A percentile compares a stretch with the other conserved stretches of the same genome.
These are phyloP conservation scores for Megaceryle torquata DNA, from an alignment of 2,113 vertebrate genomes.

Conservation along the genomic window DNA sequence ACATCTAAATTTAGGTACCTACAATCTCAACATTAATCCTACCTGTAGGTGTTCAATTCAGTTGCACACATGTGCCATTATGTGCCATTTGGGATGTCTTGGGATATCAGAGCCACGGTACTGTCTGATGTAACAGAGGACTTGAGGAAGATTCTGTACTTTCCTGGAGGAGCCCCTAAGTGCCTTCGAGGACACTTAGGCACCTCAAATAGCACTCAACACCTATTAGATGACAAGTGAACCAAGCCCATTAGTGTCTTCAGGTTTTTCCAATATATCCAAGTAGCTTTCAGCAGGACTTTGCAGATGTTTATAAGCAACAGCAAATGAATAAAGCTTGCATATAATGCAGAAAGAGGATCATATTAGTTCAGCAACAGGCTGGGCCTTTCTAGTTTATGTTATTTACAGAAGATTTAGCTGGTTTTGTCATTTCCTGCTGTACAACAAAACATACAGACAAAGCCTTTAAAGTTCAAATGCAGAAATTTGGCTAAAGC, in stretches of 20 bases:
- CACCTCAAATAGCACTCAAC: background rate
- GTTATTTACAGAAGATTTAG: conserved; percentile 58
- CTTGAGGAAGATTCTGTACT: background rate
- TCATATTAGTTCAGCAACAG: conserved; percentile 28
- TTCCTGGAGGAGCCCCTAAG: background rate
- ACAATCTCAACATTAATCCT: background rate
- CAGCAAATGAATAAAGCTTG: background rate
- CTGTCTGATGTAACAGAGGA: accelerated
- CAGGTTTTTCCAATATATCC: background rate
- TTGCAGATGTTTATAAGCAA: background rate
- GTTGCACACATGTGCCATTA: background rate
- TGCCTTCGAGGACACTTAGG: background rate
- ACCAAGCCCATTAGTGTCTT: background rate
- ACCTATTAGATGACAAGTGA: background rate
- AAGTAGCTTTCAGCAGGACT: background rate
- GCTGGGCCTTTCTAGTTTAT: conserved; percentile 10
- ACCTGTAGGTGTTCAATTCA: background rate
- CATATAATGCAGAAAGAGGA: conserved; percentile 20
- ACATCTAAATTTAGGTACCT: background rate
- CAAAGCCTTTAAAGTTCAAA: conserved; percentile 74
- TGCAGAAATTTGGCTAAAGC: conserved; percentile 52
- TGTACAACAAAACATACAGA: conserved; percentile 60
- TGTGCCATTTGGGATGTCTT: background rate
- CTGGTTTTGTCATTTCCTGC: conserved; percentile 50
- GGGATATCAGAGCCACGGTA: accelerated